phyloP scores from a whole-genome alignment of 2,113 vertebrate genomes.

The Formicarius rufipectus region DNA sequence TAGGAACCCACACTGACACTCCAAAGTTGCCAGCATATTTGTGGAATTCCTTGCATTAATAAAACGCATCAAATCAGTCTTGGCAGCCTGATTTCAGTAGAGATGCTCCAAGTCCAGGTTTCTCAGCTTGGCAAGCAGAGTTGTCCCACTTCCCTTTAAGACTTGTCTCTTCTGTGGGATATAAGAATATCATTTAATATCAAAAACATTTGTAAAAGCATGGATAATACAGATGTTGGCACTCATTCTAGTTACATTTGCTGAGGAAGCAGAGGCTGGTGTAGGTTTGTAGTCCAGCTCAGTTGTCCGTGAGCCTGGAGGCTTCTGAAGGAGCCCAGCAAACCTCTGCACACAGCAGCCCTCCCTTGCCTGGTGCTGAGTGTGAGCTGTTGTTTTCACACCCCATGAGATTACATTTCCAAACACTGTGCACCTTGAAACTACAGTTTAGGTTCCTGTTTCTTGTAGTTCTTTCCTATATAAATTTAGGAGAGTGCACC shows the following conservation, averaged over 20 bases:
- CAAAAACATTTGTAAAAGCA: not conserved
- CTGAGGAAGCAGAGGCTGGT: not conserved
- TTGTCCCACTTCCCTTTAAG: not conserved
- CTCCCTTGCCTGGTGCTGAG: not conserved
- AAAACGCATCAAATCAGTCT: slow-evolving; percentile 46
- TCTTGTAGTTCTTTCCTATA: not conserved
- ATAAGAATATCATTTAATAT: not conserved
- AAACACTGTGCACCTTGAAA: not conserved
- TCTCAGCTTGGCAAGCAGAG: not conserved
- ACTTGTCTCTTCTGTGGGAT: not conserved
- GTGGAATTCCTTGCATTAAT: slow-evolving; percentile 71
- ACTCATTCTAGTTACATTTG: not conserved
- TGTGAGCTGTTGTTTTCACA: not conserved
- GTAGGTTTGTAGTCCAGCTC: not conserved
- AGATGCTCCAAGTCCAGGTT: slow-evolving; percentile 18
- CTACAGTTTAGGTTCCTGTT: not conserved
- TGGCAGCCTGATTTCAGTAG: slow-evolving; percentile 22
- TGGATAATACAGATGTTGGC: not conserved
- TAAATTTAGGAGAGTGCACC: not conserved
- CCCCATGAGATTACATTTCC: not conserved
- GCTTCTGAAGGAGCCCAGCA: not conserved
- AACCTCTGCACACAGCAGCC: not conserved
- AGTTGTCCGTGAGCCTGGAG: not conserved
- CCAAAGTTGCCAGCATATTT: slow-evolving; percentile 67
- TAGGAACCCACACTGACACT: slow-evolving; percentile 52